Base-by-base conservation (phyloP, 2,888 invertebrate species). In the Tyria jacobaeae region DNA sequence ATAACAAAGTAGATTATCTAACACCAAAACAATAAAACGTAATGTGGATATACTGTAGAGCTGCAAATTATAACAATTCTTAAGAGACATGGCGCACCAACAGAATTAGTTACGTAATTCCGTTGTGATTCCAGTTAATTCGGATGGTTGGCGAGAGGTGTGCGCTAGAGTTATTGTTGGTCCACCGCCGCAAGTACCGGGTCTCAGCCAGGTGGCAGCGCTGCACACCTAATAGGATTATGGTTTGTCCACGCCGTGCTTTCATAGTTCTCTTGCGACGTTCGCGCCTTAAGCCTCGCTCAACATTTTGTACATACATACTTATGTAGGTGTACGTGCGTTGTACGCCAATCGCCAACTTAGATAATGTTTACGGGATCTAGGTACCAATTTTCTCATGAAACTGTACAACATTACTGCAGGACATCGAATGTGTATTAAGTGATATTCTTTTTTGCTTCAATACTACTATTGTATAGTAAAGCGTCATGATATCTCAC, bases 151-250 rank as follows among this genome's bases (percentile, higher is more conserved):
- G 60, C 53, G 66, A 62, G 78, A 80, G 78, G 80, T 78, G 79
- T 70, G 77, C 72, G 78, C 72, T 76, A 66, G 75, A 81, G 80
- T 81, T 82, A 86, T 86, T 86, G 83, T 83, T 82, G 81, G 81
- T 76, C 76, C 75, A 74, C 76, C 73, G 73, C 52, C 68, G 64
- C 54, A 64, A 66, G 66, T 70, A 57, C 57, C 66, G 49, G 55
- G 65, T 54, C 39, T 64, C 68, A 63, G 56, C 69, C 66, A 63
- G 69, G 64, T 66, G 64, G 57, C 63, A 37, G 34, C 65, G 58
- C 74, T 68, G 75, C 71, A 73, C 79, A 79, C 80, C 80, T 78
- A 86, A 83, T 83, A 82, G 86, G 87, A 87, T 87, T 87, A 87
- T 66, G 80, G 80, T 76, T 77, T 80, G 85, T 82, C 82, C 81